These are phyloP conservation scores for Scomber japonicus DNA, from an alignment of 2,113 vertebrate genomes.

Conservation along the genomic window DNA sequence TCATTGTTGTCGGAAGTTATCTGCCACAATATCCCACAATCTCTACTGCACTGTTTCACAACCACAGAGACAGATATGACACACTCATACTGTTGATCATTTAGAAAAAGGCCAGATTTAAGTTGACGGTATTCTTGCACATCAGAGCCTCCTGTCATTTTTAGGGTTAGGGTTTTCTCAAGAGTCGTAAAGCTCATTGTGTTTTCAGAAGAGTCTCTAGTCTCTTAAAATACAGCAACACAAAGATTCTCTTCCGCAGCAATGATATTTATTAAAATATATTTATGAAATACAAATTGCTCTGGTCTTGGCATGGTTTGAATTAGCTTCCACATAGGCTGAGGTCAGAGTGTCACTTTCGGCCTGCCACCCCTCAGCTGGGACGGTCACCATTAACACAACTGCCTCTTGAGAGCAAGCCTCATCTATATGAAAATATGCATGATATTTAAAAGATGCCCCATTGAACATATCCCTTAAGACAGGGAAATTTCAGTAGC, in stretches of 20 bases:
- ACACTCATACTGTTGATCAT: not conserved
- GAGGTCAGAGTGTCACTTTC: not conserved
- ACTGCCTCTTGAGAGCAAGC: not conserved
- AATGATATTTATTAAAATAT: constrained; percentile 40
- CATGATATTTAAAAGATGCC: not conserved
- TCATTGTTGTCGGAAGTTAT: not conserved
- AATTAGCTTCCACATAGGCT: not conserved
- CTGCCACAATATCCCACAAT: not conserved
- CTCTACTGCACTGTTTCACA: not conserved
- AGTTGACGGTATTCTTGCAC: not conserved
- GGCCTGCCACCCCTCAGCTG: not conserved
- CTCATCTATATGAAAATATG: not conserved
- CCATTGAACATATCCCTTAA: not conserved
- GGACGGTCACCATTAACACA: not conserved
- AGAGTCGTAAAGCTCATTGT: not conserved
- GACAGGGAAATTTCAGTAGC: not conserved
- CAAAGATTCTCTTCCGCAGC: constrained; percentile 8
- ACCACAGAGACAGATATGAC: not conserved
- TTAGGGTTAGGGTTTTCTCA: not conserved
- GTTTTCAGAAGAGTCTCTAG: not conserved
- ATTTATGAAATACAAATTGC: constrained; percentile 6
- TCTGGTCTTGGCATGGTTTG: not conserved
- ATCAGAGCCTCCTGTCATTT: not conserved
- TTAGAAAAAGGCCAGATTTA: not conserved
- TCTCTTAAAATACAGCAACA: not conserved